Evolutionary conservation across 2,797 vertebrate genomes (phyloP).

Genomic region (Anguilla megastoma): DNA sequence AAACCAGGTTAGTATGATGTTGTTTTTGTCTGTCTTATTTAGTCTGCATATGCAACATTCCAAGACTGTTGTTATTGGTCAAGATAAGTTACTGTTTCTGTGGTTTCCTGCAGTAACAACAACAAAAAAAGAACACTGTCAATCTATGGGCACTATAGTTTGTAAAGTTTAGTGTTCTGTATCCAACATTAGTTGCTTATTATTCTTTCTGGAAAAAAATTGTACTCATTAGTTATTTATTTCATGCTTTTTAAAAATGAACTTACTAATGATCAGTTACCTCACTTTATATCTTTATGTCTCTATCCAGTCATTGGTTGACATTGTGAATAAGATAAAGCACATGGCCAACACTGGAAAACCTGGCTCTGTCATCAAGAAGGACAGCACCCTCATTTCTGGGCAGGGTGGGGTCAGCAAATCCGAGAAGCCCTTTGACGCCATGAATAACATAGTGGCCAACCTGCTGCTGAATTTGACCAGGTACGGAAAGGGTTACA

Average conservation of each 20-base stretch:
- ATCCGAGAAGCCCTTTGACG: constrained; percentile 86
- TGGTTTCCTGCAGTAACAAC: not conserved
- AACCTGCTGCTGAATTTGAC: constrained; percentile 92
- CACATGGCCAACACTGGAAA: constrained; percentile 74
- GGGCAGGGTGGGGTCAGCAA: constrained; percentile 67
- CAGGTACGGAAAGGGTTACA: constrained; percentile 72
- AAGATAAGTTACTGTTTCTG: not conserved
- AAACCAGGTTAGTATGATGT: constrained; percentile 81
- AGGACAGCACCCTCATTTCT: constrained; percentile 76
- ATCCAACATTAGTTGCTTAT: not conserved
- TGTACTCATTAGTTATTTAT: not conserved
- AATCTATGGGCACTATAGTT: not conserved
- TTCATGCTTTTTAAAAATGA: not conserved
- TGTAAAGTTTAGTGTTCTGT: not conserved
- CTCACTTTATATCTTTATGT: constrained; percentile 14
- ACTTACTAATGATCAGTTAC: not conserved
- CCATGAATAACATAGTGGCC: constrained; percentile 96
- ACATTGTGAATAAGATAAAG: constrained; percentile 91
- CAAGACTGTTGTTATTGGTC: not conserved
- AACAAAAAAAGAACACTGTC: not conserved
- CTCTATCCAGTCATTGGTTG: constrained; percentile 81
- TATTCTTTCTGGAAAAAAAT: not conserved
- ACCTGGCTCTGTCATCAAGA: constrained; percentile 73
- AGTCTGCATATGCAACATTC: not conserved
- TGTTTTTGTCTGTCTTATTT: not conserved